Base-by-base conservation (phyloP, 1,140 invertebrate species). In the Orussus abietinus region DNA sequence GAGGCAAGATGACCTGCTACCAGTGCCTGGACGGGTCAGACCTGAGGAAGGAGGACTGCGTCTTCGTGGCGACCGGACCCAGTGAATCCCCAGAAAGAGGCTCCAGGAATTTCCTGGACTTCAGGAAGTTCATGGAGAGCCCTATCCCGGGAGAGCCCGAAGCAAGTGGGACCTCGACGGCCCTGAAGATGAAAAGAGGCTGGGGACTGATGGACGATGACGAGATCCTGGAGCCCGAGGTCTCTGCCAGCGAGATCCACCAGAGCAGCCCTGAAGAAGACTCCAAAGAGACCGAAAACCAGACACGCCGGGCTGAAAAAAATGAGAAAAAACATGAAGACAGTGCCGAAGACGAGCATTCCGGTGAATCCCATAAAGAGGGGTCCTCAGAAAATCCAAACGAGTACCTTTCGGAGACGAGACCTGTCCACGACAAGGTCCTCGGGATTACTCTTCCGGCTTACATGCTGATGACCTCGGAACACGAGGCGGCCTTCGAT, bases 1-100 rank as follows among this genome's bases (percentile, higher is more conserved):
- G 82, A 49, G 79, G 83, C 47, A 79, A 80, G 18, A 85, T 86
- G 82, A 86, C 83, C 3, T 87, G 85, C 60, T 86, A 80, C 60
- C 74, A 80, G 41, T 87, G 85, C 54, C 54, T 76, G 0, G 81
- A 85, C 45, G 77, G 81, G 22, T 75, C 75, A 26, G 83, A 82
- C 2, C 66, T 82, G 13, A 78, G 80, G 57, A 78, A 85, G 49
- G 84, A 87, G 64, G 84, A 86, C 64, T 87, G 84, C 53, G 85
- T 84, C 75, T 85, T 80, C 61, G 75, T 86, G 1, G n/a, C n/a
- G n/a, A 81, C 80, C 5, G 80, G 62, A 2, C 61, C 57, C 1
- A n/a, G n/a, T n/a, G 53, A 59, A 13, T 55, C 58, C 1, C 9
- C 7, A 18, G 31, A 38, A 28, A 36, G 7, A 40, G 35, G 22